Evolutionary conservation across 2,113 vertebrate genomes (phyloP), one percentile per base, ranked within the genome.

Genomic region (Eolophus roseicapilla): DNA sequence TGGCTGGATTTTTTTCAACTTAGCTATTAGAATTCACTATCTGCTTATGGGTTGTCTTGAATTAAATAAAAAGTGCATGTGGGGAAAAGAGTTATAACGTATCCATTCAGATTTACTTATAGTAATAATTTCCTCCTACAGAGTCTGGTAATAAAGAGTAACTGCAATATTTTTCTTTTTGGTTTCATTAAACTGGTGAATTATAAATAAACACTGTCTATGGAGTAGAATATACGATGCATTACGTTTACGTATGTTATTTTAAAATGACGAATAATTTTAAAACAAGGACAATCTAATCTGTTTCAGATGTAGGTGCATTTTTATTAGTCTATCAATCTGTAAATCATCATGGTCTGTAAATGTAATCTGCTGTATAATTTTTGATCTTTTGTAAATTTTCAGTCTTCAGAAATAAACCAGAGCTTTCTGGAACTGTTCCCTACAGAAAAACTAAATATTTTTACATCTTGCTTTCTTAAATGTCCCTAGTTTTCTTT

Each of bases 371-470:
- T 33, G 13, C 59, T 59, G 23, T 60, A 47, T 64, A 18, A 68
- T 68, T 93, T 79, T 94, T 93, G 65, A 94, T 65, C 24, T n/a
- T 93, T 95, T 85, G 47, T 74, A 76, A 91, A 41, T 83, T 93
- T 96, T 95, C 92, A 92, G 65, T 92, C 88, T 93, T 93, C 68
- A 75, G 63, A 92, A 90, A 91, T 84, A 92, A 89, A 93, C 11
- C 46, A 52, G 52, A 70, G 44, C 37, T 95, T 95, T 86, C 59
- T 93, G 71, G 79, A 75, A 43, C 49, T 39, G 44, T 83, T 85
- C 78, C 75, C 52, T 93, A 89, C 11, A n/a, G 85, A 59, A 85
- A 87, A 85, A 71, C 9, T 62, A 28, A 49, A 23, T 62, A 43
- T 53, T 63, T 94, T 95, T 96, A 90, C 41, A 88, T 91, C 86